A percentile compares a stretch with the other conserved stretches of the same genome.
Evolutionary conservation across 2,888 invertebrate genomes (phyloP).

Genomic region (Cremastobaeus sp.): DNA sequence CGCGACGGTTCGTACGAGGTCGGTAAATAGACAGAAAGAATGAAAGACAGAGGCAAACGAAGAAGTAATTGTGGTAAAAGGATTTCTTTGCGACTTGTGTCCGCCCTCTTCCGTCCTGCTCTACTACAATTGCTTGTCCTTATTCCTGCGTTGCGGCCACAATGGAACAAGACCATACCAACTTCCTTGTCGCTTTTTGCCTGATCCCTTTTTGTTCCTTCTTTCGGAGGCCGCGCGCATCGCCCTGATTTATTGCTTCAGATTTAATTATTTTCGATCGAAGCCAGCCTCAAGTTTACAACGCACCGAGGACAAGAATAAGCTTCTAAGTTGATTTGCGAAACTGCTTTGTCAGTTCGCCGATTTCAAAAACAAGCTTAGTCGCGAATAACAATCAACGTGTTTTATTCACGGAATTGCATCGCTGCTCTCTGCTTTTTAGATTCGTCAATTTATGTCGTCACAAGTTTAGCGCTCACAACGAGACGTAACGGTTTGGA

Average conservation of each 20-base stretch:
- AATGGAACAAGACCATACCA: conserved; percentile 50
- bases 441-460: conserved; percentile 50
- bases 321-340: conserved; percentile 60
- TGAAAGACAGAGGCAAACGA: conserved; percentile 54
- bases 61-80: conserved; percentile 62
- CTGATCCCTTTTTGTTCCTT: conserved; percentile 1
- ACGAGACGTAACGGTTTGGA: conserved; percentile 33
- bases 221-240: conserved; percentile 29
- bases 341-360: conserved; percentile 58
- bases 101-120: conserved; percentile 47
- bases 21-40: conserved; percentile 58
- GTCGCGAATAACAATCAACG: conserved; percentile 58
- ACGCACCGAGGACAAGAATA: conserved; percentile 54
- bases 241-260: conserved; percentile 59
- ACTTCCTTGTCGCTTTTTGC: conserved; percentile 26
- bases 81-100: conserved; percentile 61
- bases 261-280: conserved; percentile 62
- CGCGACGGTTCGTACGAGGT: conserved; percentile 46
- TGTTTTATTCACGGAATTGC: conserved; percentile 51
- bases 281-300: conserved; percentile 52
- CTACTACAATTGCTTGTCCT: conserved; percentile 43
- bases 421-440: conserved; percentile 38
- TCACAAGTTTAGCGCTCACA: conserved; percentile 37
- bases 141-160: conserved; percentile 40
- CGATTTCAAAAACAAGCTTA: conserved; percentile 61